A percentile compares a stretch with the other conserved stretches of the same genome.
Conservation (phyloP, 2,113 vertebrate species). For the Vulpes ferrilata region DNA sequence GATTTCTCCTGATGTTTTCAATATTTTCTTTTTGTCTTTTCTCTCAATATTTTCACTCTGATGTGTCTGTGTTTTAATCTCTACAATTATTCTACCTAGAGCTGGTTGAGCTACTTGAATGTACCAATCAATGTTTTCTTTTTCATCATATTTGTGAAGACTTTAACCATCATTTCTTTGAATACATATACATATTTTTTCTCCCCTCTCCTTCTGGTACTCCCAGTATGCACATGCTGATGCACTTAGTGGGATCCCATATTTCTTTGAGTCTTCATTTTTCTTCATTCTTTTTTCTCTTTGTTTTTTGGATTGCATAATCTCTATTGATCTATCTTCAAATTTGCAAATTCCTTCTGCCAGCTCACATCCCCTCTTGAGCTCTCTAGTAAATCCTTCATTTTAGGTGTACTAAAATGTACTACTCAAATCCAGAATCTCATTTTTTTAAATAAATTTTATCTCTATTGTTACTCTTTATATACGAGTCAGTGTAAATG, state of each 20-base stretch:
- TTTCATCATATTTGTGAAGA: too few species aligned
- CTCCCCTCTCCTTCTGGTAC: not conserved
- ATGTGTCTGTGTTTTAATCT: not conserved
- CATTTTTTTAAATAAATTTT: not conserved
- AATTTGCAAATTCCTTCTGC: not conserved
- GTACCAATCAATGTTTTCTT: not conserved
- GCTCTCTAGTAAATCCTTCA: not conserved
- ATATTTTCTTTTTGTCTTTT: not conserved
- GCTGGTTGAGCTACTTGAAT: not conserved
- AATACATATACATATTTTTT: not conserved
- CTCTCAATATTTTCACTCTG: not conserved
- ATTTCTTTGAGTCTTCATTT: not conserved
- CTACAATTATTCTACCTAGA: not conserved
- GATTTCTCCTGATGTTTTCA: not conserved
- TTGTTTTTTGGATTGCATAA: not conserved
- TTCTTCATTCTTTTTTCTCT: not conserved
- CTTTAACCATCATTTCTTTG: not conserved
- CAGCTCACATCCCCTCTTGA: not conserved
- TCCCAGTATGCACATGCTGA: not conserved
- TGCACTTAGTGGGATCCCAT: not conserved
- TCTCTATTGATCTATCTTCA: not conserved
- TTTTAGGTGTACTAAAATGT: not conserved
- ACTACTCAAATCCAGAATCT: not conserved
- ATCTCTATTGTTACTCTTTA: not conserved
- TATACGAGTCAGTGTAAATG: not conserved